A percentile compares a stretch with the other conserved stretches of the same genome.
Conservation (phyloP, 2,113 vertebrate species). For the Sander lucioperca region DNA sequence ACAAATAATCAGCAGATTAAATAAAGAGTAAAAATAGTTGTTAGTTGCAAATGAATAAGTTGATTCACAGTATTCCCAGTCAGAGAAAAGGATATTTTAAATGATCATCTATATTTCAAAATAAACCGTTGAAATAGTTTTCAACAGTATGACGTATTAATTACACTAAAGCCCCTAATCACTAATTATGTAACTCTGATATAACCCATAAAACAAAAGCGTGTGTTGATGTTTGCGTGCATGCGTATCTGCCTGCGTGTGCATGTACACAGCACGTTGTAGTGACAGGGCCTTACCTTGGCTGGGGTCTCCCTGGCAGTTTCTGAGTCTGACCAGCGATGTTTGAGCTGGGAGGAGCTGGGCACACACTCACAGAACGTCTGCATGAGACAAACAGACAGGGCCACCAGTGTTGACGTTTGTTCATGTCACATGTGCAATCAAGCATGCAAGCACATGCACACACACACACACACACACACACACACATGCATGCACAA, state of each 20-base stretch:
- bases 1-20: background rate
- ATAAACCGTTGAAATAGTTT: background rate
- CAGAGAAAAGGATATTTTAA: background rate
- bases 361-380: slow-evolving; percentile 87
- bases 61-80: background rate
- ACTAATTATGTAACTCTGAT: background rate
- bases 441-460: slow-evolving; percentile 68
- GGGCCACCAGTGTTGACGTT: slow-evolving; percentile 72
- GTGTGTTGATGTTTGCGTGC: background rate
- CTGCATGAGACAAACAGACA: slow-evolving; percentile 84
- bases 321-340: slow-evolving; percentile 87
- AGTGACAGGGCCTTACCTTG: slow-evolving; percentile 81
- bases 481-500: slow-evolving; percentile 16
- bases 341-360: slow-evolving; percentile 85
- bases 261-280: background rate
- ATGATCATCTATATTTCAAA: background rate
- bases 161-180: background rate
- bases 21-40: background rate
- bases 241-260: background rate
- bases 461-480: slow-evolving; percentile 46
- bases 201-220: background rate
- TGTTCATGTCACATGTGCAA: slow-evolving; percentile 71
- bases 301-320: slow-evolving; percentile 83
- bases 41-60: background rate
- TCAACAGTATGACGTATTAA: background rate